Conservation (phyloP, 2,797 vertebrate species). For the Pampus argenteus region DNA sequence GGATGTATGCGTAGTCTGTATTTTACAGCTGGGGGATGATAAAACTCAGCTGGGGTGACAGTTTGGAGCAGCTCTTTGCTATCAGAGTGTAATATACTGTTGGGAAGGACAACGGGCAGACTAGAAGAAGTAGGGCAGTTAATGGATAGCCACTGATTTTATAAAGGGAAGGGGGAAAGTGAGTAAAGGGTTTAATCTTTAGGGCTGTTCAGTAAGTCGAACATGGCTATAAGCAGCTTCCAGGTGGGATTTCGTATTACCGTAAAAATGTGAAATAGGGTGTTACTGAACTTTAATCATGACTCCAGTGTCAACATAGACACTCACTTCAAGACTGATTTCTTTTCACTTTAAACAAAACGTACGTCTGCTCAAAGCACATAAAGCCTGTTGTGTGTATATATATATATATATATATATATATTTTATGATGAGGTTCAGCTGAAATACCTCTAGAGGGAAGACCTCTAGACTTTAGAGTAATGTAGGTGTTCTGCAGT, state of each 20-base stretch:
- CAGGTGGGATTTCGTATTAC: constrained; percentile 8
- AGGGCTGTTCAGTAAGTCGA: background rate
- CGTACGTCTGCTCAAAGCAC: background rate
- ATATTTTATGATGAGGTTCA: constrained; percentile 37
- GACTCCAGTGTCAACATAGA: constrained; percentile 9
- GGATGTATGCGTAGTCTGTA: constrained; percentile 28
- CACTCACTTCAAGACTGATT: too few species aligned
- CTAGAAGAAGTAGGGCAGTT: background rate
- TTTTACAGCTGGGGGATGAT: constrained; percentile 45
- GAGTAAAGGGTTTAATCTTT: background rate
- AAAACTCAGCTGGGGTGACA: constrained; percentile 42
- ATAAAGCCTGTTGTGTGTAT: too few species aligned
- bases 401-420: too few species aligned
- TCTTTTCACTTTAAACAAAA: background rate
- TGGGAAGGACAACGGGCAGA: constrained; percentile 33
- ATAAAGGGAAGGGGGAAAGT: background rate
- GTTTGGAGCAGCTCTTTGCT: constrained; percentile 30
- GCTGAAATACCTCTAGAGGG: constrained; percentile 14
- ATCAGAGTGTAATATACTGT: constrained; percentile 44
- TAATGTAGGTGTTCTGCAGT: constrained; percentile 10
- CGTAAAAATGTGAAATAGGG: constrained; percentile 12
- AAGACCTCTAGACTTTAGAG: constrained; percentile 8
- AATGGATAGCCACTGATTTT: constrained; percentile 8
- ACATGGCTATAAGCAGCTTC: constrained; percentile 5
- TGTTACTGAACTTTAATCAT: constrained; percentile 10